Evolutionary conservation across 2,888 invertebrate genomes (phyloP).

Genomic region (Quadriops clusia): DNA sequence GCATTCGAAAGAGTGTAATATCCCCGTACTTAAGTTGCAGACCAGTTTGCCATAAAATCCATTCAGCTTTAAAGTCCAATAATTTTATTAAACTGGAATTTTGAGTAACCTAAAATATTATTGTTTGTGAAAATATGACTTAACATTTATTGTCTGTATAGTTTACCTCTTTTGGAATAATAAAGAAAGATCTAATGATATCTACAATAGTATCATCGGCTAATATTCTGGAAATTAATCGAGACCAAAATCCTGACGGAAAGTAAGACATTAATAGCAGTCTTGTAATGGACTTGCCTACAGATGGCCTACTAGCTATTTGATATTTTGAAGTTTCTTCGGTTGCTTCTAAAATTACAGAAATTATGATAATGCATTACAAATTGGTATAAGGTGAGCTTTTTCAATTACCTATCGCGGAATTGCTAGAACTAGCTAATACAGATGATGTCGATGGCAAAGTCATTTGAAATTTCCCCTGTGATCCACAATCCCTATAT

Average conservation of each 20-base stretch:
- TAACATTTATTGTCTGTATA: too few species aligned
- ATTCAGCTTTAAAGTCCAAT: conserved; percentile 64
- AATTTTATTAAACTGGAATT: conserved; percentile 49
- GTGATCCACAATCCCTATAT: conserved; percentile 28
- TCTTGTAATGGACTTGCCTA: conserved; percentile 52
- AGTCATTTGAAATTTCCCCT: conserved; percentile 31
- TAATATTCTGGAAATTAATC: conserved; percentile 81
- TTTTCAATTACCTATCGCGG: too few species aligned
- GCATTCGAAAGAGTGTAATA: conserved; percentile 68
- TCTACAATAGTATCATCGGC: conserved; percentile 79
- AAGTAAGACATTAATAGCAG: conserved; percentile 91
- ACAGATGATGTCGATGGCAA: conserved; percentile 25
- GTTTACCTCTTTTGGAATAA: conserved; percentile 61
- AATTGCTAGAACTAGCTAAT: too few species aligned
- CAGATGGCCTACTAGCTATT: conserved; percentile 38
- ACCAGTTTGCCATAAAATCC: conserved; percentile 92
- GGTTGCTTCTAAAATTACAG: conserved; percentile 17
- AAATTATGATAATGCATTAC: conserved; percentile 3
- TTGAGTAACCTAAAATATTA: too few species aligned
- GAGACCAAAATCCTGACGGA: conserved; percentile 96
- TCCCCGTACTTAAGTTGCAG: conserved; percentile 74
- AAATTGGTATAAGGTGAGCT: conserved; percentile 4
- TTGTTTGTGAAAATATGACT: too few species aligned
- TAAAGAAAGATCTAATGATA: conserved; percentile 62
- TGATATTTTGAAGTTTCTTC: conserved; percentile 25